A percentile compares a stretch with the other conserved stretches of the same genome.
phyloP scores from a whole-genome alignment of 2,888 invertebrate species.

The Latrodectus hesperus region DNA sequence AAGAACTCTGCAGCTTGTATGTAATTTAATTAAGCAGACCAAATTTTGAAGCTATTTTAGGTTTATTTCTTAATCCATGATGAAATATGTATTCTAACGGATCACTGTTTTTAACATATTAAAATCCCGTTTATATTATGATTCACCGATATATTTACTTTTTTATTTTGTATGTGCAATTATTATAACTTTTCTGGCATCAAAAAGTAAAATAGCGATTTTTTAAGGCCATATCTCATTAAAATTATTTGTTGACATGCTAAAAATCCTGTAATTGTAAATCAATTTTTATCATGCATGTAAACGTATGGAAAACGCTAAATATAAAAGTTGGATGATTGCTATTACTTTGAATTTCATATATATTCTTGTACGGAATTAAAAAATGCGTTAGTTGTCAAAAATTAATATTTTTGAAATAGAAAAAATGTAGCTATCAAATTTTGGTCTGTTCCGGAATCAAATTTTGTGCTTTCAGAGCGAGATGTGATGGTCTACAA shows the following conservation, averaged over 20 bases:
- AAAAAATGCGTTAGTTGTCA: not conserved
- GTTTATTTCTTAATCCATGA: not conserved
- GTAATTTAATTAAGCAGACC: constrained; percentile 42
- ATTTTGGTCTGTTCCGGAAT: constrained; percentile 40
- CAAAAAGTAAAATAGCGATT: not conserved
- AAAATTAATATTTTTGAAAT: not conserved
- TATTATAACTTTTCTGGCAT: not conserved
- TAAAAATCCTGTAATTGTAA: not conserved
- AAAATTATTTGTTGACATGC: not conserved
- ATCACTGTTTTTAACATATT: not conserved
- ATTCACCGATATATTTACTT: not conserved
- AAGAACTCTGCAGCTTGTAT: constrained; percentile 37
- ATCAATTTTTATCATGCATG: not conserved
- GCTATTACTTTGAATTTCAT: not conserved
- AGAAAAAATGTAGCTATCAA: constrained; percentile 1
- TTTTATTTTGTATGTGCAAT: too few species aligned
- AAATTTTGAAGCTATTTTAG: constrained; percentile 32
- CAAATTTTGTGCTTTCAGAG: constrained; percentile 20
- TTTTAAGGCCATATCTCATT: not conserved
- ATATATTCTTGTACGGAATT: not conserved
- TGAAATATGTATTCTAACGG: too few species aligned
- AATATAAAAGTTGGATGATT: not conserved
- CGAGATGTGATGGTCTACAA: constrained; percentile 2
- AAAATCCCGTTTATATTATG: not conserved
- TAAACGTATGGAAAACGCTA: not conserved